Evolutionary conservation across 2,797 vertebrate genomes (phyloP).

Genomic region (Erethizon dorsatum): DNA sequence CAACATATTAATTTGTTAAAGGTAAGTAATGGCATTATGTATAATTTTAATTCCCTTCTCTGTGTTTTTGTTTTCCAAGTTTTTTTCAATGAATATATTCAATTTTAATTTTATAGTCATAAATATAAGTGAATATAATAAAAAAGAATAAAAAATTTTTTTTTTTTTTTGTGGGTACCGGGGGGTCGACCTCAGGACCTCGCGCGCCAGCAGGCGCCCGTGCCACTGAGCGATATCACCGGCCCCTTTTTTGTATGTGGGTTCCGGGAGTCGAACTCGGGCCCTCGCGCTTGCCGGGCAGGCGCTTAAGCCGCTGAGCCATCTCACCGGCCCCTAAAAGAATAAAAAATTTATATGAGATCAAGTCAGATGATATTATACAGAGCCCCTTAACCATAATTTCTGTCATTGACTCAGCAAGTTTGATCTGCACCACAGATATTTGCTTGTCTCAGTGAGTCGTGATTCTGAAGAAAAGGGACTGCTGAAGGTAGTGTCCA

Average conservation of each 20-base stretch:
- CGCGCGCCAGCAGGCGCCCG: too few relatives aligned
- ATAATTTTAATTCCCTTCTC: constrained; percentile 53
- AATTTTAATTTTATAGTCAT: constrained; percentile 63
- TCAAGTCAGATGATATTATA: constrained; percentile 26
- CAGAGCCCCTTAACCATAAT: constrained; percentile 22
- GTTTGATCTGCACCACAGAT: constrained; percentile 34
- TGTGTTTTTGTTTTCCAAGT: constrained; percentile 38
- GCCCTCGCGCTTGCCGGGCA: too few relatives aligned
- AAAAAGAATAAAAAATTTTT: constrained; percentile 56
- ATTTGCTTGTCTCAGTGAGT: constrained; percentile 43
- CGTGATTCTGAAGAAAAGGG: constrained; percentile 52
- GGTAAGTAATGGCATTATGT: constrained; percentile 53
- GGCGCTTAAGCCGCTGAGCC: too few relatives aligned
- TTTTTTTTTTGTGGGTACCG: too few relatives aligned
- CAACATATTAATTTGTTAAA: constrained; percentile 28
- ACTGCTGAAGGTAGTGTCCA: background rate
- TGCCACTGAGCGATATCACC: too few relatives aligned
- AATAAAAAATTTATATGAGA: constrained; percentile 44
- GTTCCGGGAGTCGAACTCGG: too few relatives aligned
- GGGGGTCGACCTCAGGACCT: too few relatives aligned
- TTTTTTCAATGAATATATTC: background rate
- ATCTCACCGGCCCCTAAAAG: too few relatives aligned
- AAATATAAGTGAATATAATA: constrained; percentile 66
- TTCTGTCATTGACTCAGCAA: constrained; percentile 48
- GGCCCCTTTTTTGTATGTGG: too few relatives aligned